Percentiles rank a stretch among this genome's conserved stretches.
phyloP scores from a whole-genome alignment of 2,113 vertebrate species.

The Zosterops japonicus region DNA sequence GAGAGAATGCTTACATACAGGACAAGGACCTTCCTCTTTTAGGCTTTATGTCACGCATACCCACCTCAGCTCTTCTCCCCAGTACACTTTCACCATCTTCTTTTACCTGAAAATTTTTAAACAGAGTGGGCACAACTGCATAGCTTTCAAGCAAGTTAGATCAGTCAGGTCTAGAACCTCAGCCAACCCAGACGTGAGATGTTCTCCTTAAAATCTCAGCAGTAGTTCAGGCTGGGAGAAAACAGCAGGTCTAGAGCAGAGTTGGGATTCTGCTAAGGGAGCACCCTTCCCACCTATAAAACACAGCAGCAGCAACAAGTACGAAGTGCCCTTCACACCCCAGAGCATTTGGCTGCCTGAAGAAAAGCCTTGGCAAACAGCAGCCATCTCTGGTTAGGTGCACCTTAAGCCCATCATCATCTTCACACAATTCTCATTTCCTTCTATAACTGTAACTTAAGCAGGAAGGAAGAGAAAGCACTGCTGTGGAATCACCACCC shows the following conservation, averaged over 20 bases:
- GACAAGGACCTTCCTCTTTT: constrained; percentile 1
- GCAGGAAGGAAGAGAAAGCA: constrained; percentile 27
- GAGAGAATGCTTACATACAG: not conserved
- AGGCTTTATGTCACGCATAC: not conserved
- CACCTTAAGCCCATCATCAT: not conserved
- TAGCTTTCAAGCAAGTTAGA: constrained; percentile 61
- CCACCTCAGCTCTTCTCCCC: constrained; percentile 62
- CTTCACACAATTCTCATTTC: not conserved
- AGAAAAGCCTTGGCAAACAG: not conserved
- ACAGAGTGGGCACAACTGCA: constrained; percentile 59
- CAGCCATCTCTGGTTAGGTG: not conserved
- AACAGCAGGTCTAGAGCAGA: constrained; percentile 13
- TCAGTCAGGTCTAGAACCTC: constrained; percentile 35
- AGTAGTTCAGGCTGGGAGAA: constrained; percentile 41
- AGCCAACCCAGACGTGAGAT: not conserved
- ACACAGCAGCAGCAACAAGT: not conserved
- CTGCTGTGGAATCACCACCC: not conserved
- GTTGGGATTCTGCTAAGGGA: constrained; percentile 19
- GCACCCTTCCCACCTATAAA: constrained; percentile 1
- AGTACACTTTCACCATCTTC: constrained; percentile 62
- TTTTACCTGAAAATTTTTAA: constrained; percentile 61
- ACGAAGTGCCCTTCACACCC: not conserved
- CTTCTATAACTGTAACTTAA: not conserved
- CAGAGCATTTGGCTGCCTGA: not conserved
- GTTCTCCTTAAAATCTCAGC: constrained; percentile 19